Conservation (phyloP, 2,888 invertebrate species). For the Microctonus aethiopoides region DNA sequence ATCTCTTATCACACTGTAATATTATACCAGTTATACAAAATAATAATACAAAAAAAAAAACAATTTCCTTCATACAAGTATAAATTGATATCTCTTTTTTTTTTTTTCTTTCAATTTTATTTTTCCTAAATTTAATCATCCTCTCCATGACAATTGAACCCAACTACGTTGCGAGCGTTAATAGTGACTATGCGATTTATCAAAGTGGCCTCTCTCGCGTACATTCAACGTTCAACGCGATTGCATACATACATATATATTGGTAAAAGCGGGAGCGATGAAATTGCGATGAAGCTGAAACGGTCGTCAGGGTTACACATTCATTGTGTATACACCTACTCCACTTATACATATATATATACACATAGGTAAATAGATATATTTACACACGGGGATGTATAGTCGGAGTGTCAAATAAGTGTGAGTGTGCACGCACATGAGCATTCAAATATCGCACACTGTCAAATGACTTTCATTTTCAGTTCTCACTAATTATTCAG, state of each 20-base stretch:
- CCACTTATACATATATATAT: conserved; percentile 15
- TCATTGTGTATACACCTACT: conserved; percentile 3
- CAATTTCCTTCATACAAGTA: no score
- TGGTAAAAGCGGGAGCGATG: conserved; percentile 53
- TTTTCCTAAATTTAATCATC: conserved; percentile 12
- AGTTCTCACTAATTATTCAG: conserved; percentile 60
- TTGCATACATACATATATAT: conserved; percentile 35
- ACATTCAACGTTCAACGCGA: conserved; percentile 41
- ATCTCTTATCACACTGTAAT: no score
- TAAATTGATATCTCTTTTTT: no score
- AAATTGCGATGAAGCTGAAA: conserved; percentile 57
- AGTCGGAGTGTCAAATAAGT: conserved; percentile 4
- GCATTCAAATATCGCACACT: conserved; percentile 56
- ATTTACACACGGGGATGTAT: background rate
- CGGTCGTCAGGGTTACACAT: conserved; percentile 40
- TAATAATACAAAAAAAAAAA: no score
- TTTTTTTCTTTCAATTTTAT: background rate
- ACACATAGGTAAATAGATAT: conserved; percentile 15
- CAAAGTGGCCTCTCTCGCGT: conserved; percentile 18
- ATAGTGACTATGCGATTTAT: conserved; percentile 26
- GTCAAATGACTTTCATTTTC: conserved; percentile 61
- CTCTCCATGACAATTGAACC: conserved; percentile 18
- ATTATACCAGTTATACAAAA: no score
- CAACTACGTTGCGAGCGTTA: conserved; percentile 9
- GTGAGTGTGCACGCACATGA: conserved; percentile 21